Base-by-base conservation (phyloP, 2,113 vertebrate genomes). In the Phalacrocorax pelagicus region DNA sequence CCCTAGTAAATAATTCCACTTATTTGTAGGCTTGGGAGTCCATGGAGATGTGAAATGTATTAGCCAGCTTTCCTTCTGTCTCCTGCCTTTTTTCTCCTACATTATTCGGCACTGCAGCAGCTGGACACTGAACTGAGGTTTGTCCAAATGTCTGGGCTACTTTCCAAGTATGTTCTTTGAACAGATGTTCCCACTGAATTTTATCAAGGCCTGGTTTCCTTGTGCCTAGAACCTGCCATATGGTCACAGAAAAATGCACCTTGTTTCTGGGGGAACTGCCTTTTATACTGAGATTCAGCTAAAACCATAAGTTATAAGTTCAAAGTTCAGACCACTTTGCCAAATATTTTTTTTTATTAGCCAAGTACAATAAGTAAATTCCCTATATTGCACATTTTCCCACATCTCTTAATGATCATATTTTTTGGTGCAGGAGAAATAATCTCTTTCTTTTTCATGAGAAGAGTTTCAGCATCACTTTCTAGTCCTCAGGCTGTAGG, bases 121-220 rank as follows among this genome's bases (percentile, higher is more conserved):
- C 71, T 94, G 72, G 79, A 94, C 51, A 63, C 7, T 47, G 74
- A 93, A 80, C 40, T 46, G 62, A 93, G 32, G 26, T 73, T 94
- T 96, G 20, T 81, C 67, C 46, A 85, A 88, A 62, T 38, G 38
- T 59, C 90, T 74, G 71, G 94, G 90, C 71, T 90, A 63, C 63
- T 88, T 95, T 96, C 94, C 92, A 93, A 93, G 75, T 78, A 86
- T 79, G 90, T 92, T 92, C 79, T 93, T 80, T 81, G 59, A 95
- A 90, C 67, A 96, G 75, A 93, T 94, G 79, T 94, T 96, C 42
- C 46, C 72, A 47, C 54, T 71, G 71, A 90, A 92, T 94, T 90
- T 92, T 81, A 51, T 74, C 74, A 88, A 93, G 32, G 18, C 14
- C 22, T 88, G 20, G 22, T 88, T 93, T 92, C 8, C 19, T 78